phyloP scores from a whole-genome alignment of 2,113 vertebrate genomes.

The Chlorocebus sabaeus region DNA sequence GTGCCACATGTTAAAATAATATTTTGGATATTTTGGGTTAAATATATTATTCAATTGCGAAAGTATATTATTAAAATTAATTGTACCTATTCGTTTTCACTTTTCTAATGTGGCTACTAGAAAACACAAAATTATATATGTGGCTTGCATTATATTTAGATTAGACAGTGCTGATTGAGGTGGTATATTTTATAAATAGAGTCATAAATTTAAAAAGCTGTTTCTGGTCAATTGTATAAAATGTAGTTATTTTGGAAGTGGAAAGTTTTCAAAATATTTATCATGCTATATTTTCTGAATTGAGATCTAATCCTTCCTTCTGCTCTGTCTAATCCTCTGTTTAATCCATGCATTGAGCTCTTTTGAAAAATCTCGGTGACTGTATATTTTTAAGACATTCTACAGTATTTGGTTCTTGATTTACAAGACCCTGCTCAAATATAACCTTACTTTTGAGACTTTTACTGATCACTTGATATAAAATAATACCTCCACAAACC shows the following conservation, averaged over 20 bases:
- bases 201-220: not conserved
- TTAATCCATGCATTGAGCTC: slow-evolving; percentile 10
- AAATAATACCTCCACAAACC: not conserved
- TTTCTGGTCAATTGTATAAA: not conserved
- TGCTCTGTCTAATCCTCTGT: not conserved
- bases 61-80: not conserved
- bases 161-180: not conserved
- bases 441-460: not conserved
- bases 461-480: not conserved
- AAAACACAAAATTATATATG: not conserved
- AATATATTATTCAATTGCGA: not conserved
- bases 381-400: not conserved
- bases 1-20: not conserved
- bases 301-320: slow-evolving; percentile 6
- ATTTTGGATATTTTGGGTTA: slow-evolving; percentile 25
- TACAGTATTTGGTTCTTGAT: not conserved
- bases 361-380: not conserved
- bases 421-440: not conserved
- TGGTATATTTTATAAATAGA: not conserved
- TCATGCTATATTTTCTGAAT: slow-evolving; percentile 7
- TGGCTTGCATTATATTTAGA: not conserved
- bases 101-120: not conserved
- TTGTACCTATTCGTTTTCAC: not conserved
- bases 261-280: slow-evolving; percentile 38
- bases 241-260: not conserved